Percentiles rank a stretch among this genome's conserved stretches.
phyloP scores from a whole-genome alignment of 2,113 vertebrate species.

The Aphyosemion australe region DNA sequence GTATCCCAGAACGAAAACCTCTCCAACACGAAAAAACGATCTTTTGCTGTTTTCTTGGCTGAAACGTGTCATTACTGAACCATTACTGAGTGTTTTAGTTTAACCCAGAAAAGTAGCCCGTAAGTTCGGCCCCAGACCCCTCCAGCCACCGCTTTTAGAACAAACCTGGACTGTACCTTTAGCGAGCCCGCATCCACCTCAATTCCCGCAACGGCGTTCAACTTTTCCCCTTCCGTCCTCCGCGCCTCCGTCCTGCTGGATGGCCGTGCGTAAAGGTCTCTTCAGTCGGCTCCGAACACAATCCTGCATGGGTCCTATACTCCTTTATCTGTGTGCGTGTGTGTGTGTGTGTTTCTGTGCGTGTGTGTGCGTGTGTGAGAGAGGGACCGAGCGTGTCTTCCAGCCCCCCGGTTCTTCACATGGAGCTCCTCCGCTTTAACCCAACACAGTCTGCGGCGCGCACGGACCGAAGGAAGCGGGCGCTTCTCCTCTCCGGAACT shows the following conservation, averaged over 20 bases:
- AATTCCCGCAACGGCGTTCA: slow-evolving; percentile 47
- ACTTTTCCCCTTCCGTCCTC: slow-evolving; percentile 50
- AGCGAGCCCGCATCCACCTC: slow-evolving; percentile 55
- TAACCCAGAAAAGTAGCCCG: background rate
- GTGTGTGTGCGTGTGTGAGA: no score
- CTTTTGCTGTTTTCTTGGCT: no score
- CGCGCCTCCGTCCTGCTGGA: slow-evolving; percentile 38
- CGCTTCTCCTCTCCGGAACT: slow-evolving; percentile 48
- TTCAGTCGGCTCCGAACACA: slow-evolving; percentile 43
- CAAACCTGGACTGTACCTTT: slow-evolving; percentile 68
- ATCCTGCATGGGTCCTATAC: slow-evolving; percentile 36
- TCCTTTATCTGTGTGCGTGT: background rate
- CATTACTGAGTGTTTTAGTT: no score
- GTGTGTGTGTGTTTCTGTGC: no score
- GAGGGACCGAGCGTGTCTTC: background rate
- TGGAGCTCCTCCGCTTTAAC: slow-evolving; percentile 41
- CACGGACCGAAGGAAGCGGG: slow-evolving; percentile 43
- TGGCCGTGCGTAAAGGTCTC: slow-evolving; percentile 58
- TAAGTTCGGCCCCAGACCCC: background rate
- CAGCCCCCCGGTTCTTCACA: slow-evolving; percentile 11
- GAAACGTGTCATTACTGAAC: no score
- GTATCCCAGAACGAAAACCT: slow-evolving; percentile 49
- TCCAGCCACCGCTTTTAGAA: background rate
- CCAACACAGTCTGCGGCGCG: slow-evolving; percentile 61
- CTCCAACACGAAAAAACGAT: background rate